These are phyloP conservation scores for Aurelia coerulea DNA, from an alignment of 30 jellyfish, hydroid and myxozoan species.

Conservation along the genomic window DNA sequence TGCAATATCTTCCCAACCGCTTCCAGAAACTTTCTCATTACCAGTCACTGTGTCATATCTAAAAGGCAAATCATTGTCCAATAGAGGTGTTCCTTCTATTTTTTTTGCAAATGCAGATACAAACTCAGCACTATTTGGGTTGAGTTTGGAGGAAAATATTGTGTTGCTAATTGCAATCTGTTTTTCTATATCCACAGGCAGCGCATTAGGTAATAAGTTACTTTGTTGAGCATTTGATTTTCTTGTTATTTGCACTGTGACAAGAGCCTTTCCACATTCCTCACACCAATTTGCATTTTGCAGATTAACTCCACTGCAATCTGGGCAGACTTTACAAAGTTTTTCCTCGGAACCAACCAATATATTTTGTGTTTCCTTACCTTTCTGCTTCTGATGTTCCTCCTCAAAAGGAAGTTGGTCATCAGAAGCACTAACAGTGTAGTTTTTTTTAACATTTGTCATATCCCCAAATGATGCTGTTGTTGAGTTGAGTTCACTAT, in stretches of 20 bases:
- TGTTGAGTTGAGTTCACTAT: neutral
- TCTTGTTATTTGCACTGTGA: conserved; percentile 54
- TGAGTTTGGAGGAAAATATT: conserved; percentile 14
- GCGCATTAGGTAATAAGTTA: no score
- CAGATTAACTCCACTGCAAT: conserved; percentile 47
- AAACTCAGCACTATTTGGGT: conserved; percentile 68
- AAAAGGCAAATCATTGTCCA: no score
- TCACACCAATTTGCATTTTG: conserved; percentile 79
- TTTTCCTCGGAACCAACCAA: neutral
- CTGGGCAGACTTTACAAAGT: conserved; percentile 63
- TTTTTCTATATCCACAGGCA: neutral
- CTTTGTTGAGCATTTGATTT: neutral
- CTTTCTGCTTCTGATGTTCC: no score
- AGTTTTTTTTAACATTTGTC: no score
- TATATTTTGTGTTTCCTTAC: no score
- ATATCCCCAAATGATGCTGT: no score
- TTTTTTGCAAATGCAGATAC: conserved; percentile 38
- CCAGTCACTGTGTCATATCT: no score
- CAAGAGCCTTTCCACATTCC: conserved; percentile 87
- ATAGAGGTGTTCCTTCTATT: no score
- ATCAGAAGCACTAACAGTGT: neutral
- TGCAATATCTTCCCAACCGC: no score
- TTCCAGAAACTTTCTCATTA: no score
- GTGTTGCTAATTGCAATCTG: neutral
- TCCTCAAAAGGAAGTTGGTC: neutral